A percentile compares a stretch with the other conserved stretches of the same genome.
Conservation (phyloP, 2,888 invertebrate genomes). For the Drosophila cracens region DNA sequence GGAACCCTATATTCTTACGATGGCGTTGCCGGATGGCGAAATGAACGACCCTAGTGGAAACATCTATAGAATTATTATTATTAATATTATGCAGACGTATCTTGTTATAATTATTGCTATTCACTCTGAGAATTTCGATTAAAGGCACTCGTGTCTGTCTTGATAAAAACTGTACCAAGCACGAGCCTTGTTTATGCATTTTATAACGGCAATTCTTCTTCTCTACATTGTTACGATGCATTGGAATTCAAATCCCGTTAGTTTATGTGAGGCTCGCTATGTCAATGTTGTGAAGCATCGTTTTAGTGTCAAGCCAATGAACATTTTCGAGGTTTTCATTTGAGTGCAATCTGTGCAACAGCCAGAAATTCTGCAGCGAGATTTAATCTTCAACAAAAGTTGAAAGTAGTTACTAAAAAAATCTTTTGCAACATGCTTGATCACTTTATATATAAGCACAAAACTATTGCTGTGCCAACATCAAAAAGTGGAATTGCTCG, state of each 20-base stretch:
- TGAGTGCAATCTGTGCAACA: too few relatives aligned
- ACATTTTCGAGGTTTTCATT: too few relatives aligned
- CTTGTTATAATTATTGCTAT: background rate
- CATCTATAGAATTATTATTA: background rate
- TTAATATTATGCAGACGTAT: background rate
- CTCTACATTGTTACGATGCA: background rate
- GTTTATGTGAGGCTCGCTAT: background rate
- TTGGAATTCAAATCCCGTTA: background rate
- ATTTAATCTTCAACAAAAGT: too few relatives aligned
- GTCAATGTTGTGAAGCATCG: too few relatives aligned
- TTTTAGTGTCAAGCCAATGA: too few relatives aligned
- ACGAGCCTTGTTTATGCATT: background rate
- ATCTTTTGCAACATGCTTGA: background rate
- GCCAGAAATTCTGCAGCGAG: too few relatives aligned
- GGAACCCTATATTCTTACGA: background rate
- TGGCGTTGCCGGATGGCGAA: background rate
- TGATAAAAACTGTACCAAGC: background rate
- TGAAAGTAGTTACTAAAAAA: too few relatives aligned
- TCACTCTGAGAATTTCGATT: background rate
- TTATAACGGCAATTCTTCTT: background rate
- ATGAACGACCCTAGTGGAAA: background rate
- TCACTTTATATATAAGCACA: background rate
- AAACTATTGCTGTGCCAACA: background rate
- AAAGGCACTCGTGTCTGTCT: background rate
- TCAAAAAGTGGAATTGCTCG: background rate